Conservation (phyloP, 2,113 vertebrate genomes). For the Leucosticte australis region DNA sequence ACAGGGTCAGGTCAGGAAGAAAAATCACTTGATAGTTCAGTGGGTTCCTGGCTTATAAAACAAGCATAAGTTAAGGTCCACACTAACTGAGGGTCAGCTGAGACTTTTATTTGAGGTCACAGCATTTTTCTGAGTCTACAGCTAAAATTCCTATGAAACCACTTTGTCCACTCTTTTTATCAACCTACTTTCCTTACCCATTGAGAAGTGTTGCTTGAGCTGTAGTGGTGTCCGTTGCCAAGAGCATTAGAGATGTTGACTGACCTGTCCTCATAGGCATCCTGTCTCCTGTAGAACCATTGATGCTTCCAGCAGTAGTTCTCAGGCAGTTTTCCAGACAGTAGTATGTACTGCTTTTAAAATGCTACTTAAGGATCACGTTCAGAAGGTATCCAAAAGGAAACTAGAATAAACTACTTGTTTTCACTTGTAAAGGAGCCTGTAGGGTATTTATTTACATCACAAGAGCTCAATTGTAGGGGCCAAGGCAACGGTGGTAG, state of each 20-base stretch:
- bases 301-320: not conserved
- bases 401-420: not conserved
- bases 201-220: not conserved
- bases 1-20: not conserved
- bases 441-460: not conserved
- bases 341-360: not conserved
- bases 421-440: not conserved
- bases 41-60: not conserved
- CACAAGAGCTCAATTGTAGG: not conserved
- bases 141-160: not conserved
- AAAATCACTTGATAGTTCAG: not conserved
- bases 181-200: not conserved
- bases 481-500: accelerated
- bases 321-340: not conserved
- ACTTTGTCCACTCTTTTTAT: not conserved
- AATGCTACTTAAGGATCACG: not conserved
- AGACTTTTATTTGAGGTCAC: not conserved
- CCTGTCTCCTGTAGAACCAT: not conserved
- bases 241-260: not conserved
- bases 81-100: not conserved
- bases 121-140: not conserved
- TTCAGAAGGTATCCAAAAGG: not conserved
- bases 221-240: not conserved
- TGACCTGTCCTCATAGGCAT: not conserved
- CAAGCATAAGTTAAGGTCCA: not conserved